Percentiles rank a stretch among this genome's conserved stretches.
phyloP scores from a whole-genome alignment of 2,888 invertebrate species.

The Caenorhabditis sp. region DNA sequence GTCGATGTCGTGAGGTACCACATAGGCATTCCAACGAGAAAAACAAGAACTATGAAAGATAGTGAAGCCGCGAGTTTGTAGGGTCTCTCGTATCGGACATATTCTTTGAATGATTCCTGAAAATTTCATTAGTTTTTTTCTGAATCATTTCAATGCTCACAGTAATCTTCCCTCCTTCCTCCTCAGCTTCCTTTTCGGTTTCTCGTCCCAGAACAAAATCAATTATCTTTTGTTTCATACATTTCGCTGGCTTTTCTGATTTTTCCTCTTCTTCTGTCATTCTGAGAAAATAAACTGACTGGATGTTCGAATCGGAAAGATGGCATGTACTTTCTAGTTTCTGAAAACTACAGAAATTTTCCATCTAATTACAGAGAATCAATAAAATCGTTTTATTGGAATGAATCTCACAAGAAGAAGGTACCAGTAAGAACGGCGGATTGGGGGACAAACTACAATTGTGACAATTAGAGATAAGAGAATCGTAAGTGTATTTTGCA shows the following conservation, averaged over 20 bases:
- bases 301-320: not conserved
- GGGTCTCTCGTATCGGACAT: slow-evolving; percentile 34
- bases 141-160: too few species aligned
- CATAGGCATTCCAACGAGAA: slow-evolving; percentile 73
- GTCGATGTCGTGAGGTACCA: slow-evolving; percentile 77
- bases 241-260: not conserved
- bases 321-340: not conserved
- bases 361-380: not conserved
- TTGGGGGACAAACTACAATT: slow-evolving; percentile 17
- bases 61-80: slow-evolving; percentile 62
- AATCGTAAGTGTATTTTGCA: slow-evolving; percentile 30
- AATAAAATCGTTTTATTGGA: not conserved
- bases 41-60: slow-evolving; percentile 70
- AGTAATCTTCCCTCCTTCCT: slow-evolving; percentile 41
- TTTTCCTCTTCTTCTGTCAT: slow-evolving; percentile 8
- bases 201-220: slow-evolving; percentile 37
- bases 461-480: slow-evolving; percentile 14
- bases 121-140: slow-evolving; percentile 3
- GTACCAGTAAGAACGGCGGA: slow-evolving; percentile 34
- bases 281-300: not conserved
- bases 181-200: slow-evolving; percentile 26
- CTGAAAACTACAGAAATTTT: slow-evolving; percentile 10
- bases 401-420: slow-evolving; percentile 11
- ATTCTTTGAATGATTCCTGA: slow-evolving; percentile 54
- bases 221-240: slow-evolving; percentile 20